Base-by-base conservation (phyloP, 2,797 vertebrate species). In the Gymnothorax javanicus region DNA sequence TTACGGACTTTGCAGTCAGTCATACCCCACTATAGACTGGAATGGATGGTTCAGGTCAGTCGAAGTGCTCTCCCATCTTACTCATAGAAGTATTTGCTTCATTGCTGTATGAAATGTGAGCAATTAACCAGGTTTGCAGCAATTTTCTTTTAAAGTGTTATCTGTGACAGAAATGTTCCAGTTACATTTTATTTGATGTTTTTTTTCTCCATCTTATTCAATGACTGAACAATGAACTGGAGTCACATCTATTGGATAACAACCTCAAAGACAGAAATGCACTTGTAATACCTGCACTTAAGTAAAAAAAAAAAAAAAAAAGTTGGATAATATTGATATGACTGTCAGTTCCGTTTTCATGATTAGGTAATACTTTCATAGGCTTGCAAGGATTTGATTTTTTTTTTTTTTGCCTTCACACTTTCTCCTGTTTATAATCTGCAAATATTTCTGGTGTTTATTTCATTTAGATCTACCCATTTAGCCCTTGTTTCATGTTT, bases 71-170 rank as follows among this genome's bases (percentile, higher is more conserved):
- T 4, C 23, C 2, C 57, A 7, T 8, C 25, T 52, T 54, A 5
- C 50, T n/a, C 17, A 69, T 23, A 43, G 43, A 84, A 77, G 58
- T 69, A 58, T 84, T 33, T 58, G 86, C 86, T 83, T 71, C 82
- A 75, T 84, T 87, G 84, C 83, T 84, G 86, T 71, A 52, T 67
- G 83, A 69, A 79, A 84, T 79, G 60, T 59, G 50, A 83, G 50
- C 25, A 50, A n/a, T 43, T 43, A 43, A 43, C 33, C 54, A 56
- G 15, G 15, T 77, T n/a, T 87, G 56, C 58, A 57, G 27, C 52
- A 67, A 56, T 87, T 75, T 56, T 62, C 56, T 62, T 84, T 59
- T 82, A 52, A 25, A 84, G 82, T 6, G 52, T 23, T 57, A 87
- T 87, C 82, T 87, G 86, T 57, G 84, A 84, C 73, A 87, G 52